Evolutionary conservation across 35 echinoderm and acorn worm species (phyloP).

Genomic region (Lytechinus pictus): DNA sequence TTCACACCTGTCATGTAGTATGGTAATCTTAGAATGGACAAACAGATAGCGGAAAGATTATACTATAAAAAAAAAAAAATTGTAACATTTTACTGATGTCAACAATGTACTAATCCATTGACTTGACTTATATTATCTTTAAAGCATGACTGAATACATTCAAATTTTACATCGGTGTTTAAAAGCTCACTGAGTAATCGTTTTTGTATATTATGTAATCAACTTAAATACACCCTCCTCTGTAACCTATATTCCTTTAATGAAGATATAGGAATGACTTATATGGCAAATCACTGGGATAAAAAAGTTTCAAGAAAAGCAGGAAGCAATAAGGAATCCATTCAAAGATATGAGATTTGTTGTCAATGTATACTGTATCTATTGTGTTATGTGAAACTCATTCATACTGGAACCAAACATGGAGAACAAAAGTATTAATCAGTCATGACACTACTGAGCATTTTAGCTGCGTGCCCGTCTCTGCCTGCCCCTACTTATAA

Average conservation of each 20-base stretch:
- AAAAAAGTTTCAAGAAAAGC: not conserved
- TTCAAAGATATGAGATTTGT: not conserved
- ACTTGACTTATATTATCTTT: too few species aligned
- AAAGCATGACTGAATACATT: not conserved
- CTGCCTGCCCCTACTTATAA: constrained; percentile 13
- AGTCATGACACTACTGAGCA: not conserved
- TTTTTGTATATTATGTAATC: not conserved
- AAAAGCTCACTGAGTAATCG: not conserved
- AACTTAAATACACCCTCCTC: not conserved
- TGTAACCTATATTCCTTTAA: too few species aligned
- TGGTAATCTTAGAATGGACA: too few species aligned
- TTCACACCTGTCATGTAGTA: too few species aligned
- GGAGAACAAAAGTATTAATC: not conserved
- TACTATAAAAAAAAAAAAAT: too few species aligned
- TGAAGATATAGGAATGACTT: too few species aligned
- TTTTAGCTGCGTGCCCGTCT: not conserved
- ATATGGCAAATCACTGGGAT: too few species aligned
- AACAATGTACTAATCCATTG: too few species aligned
- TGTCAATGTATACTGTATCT: not conserved
- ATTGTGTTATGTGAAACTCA: not conserved
- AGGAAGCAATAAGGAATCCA: not conserved
- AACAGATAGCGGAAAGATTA: too few species aligned
- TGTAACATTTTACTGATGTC: too few species aligned
- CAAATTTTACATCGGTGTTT: not conserved
- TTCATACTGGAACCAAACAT: not conserved